Evolutionary conservation across 1,140 invertebrate species (phyloP).

Genomic region (Diplogasteroides magnus): DNA sequence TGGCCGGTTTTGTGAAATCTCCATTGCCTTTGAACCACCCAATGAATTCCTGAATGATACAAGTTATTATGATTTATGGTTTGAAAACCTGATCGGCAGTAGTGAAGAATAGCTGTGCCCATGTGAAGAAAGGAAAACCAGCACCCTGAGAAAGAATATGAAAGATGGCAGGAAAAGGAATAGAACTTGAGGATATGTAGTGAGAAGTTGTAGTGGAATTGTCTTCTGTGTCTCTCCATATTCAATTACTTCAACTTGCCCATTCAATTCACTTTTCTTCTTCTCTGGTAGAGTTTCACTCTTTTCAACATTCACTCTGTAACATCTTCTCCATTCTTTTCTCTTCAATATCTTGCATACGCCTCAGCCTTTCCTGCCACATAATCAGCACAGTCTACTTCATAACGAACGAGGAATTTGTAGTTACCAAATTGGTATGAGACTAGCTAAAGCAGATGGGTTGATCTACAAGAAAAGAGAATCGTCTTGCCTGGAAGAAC

Average conservation of each 20-base stretch:
- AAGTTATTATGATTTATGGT: conserved; percentile 1
- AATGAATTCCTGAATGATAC: conserved; percentile 42
- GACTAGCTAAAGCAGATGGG: conserved; percentile 25
- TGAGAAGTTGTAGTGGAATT: conserved; percentile 49
- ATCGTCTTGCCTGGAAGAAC: conserved; percentile 42
- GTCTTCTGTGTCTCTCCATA: conserved; percentile 44
- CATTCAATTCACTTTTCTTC: conserved; percentile 33
- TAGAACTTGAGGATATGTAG: conserved; percentile 46
- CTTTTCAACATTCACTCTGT: conserved; percentile 36
- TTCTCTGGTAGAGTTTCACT: conserved; percentile 41
- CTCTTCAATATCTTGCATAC: conserved; percentile 12
- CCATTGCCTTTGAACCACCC: conserved; percentile 56
- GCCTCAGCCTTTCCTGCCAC: conserved; percentile 36
- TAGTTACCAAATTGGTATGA: conserved; percentile 52
- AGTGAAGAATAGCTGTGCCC: conserved; percentile 54
- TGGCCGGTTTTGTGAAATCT: conserved; percentile 48
- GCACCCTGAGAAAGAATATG: conserved; percentile 28
- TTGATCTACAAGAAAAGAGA: background rate
- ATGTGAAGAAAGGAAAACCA: conserved; percentile 53
- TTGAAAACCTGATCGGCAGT: conserved; percentile 41
- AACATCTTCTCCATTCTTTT: conserved; percentile 3
- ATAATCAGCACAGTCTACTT: conserved; percentile 52
- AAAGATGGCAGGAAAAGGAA: background rate
- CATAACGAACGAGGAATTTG: conserved; percentile 52
- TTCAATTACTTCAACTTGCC: conserved; percentile 33